Evolutionary conservation across 2,113 vertebrate species (phyloP).

Genomic region (Aspiorhynchus laticeps): DNA sequence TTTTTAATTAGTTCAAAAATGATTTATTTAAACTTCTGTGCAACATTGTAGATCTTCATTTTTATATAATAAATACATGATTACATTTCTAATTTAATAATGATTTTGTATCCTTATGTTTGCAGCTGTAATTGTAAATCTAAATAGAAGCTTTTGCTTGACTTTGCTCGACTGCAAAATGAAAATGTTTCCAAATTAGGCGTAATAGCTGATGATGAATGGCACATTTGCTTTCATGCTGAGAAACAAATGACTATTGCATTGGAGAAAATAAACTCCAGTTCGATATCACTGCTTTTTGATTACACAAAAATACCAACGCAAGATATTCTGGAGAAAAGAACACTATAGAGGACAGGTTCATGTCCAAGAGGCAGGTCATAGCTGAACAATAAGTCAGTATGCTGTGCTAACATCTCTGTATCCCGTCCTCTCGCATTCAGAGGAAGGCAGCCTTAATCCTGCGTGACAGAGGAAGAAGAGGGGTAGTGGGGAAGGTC

Average conservation of each 20-base stretch:
- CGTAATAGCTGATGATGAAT: not conserved
- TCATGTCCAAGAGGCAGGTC: conserved; percentile 60
- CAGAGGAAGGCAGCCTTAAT: conserved; percentile 70
- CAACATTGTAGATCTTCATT: not conserved
- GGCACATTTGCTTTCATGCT: conserved; percentile 4
- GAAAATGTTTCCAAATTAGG: conserved; percentile 19
- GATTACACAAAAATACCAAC: not conserved
- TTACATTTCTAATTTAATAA: too few species aligned
- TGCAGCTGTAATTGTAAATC: not conserved
- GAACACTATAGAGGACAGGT: conserved; percentile 52
- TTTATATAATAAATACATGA: not conserved
- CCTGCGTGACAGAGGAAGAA: conserved; percentile 66
- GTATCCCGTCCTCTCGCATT: conserved; percentile 64
- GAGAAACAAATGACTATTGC: not conserved
- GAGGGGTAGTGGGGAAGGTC: conserved; percentile 52
- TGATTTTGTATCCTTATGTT: too few species aligned
- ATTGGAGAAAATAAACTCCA: not conserved
- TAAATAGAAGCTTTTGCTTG: not conserved
- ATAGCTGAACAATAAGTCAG: conserved; percentile 67
- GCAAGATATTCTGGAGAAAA: not conserved
- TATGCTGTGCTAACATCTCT: conserved; percentile 64
- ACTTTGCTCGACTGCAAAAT: not conserved
- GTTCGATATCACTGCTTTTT: not conserved
- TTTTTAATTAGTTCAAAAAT: not conserved
- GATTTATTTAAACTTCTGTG: not conserved